Conservation (phyloP, 2,113 vertebrate species). For the Smithornis capensis region DNA sequence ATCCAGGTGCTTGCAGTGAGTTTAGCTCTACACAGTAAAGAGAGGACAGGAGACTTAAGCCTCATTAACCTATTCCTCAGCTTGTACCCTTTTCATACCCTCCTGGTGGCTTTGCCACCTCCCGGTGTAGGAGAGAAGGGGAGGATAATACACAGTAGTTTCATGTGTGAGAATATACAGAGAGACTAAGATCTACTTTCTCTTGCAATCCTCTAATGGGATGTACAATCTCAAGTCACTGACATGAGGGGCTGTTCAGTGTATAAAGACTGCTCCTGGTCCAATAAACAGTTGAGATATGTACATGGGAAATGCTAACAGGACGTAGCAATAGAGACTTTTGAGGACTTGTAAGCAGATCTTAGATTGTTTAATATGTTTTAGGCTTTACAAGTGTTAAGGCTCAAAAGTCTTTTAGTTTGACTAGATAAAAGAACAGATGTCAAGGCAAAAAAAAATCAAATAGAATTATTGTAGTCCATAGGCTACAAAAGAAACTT, state of each 20-base stretch:
- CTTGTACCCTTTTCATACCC: background rate
- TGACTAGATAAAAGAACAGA: background rate
- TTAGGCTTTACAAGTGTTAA: background rate
- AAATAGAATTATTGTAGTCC: background rate
- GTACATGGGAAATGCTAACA: background rate
- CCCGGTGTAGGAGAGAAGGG: background rate
- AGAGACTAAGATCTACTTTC: background rate
- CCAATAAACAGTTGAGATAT: background rate
- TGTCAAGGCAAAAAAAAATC: background rate
- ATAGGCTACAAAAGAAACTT: background rate
- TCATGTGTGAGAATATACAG: background rate
- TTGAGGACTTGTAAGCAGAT: background rate
- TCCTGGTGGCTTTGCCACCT: background rate
- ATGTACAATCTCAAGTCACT: background rate
- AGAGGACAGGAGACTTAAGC: background rate
- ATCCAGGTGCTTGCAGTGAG: background rate
- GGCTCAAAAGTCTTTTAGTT: background rate
- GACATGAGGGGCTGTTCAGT: background rate
- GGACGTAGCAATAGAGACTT: background rate
- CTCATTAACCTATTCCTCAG: background rate
- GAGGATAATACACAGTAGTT: background rate
- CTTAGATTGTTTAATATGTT: background rate
- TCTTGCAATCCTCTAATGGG: background rate
- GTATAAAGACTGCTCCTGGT: background rate
- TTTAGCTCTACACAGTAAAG: background rate